Evolutionary conservation across 2,888 invertebrate species (phyloP), one percentile per base, ranked within the genome.

Genomic region (Luperina testacea): DNA sequence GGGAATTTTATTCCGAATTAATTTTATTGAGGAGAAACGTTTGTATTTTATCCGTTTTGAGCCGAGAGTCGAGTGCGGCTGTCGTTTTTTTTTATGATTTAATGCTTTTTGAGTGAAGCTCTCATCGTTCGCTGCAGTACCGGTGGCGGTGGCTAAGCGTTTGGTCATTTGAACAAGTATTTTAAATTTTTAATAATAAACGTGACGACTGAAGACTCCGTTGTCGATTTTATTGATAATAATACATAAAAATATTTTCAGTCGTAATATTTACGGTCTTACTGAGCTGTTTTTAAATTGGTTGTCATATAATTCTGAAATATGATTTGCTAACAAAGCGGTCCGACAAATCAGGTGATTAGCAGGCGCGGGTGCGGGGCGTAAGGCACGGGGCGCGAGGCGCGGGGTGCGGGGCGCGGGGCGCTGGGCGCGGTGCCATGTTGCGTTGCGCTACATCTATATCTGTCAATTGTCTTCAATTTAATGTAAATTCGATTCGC

Each of bases 1-100:
- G 77, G 79, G 72, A 79, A 61, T 80, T 84, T 80, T 75, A 87
- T 81, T 72, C 69, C 38, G 72, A 89, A 87, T 81, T 83, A 81
- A 85, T 87, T 81, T 80, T 42, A 81, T 53, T 81, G 80, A 68
- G 63, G 57, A 61, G 68, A 59, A 48, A 70, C 27, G 53, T 77
- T 86, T 78, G 51, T 77, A 59, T 87, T 71, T 87, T 72, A 72
- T 48, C 59, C 48, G 57, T 53, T 48, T 42, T 27, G 48, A 2
- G 32, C 13, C 51, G 57, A 59, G 67, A 42, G 76, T 59, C 42
- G 85, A 80, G 78, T 70, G 80, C 77, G 68, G 53, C 77, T 79
- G 80, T 74, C 77, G 63, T 63, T 67, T 75, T 75, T 75, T 77
- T 32, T n/a, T n/a, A n/a, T 32, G 89, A 83, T 87, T 85, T 80